These are phyloP conservation scores for Aspiorhynchus laticeps DNA, from an alignment of 2,113 vertebrate species.

Conservation along the genomic window DNA sequence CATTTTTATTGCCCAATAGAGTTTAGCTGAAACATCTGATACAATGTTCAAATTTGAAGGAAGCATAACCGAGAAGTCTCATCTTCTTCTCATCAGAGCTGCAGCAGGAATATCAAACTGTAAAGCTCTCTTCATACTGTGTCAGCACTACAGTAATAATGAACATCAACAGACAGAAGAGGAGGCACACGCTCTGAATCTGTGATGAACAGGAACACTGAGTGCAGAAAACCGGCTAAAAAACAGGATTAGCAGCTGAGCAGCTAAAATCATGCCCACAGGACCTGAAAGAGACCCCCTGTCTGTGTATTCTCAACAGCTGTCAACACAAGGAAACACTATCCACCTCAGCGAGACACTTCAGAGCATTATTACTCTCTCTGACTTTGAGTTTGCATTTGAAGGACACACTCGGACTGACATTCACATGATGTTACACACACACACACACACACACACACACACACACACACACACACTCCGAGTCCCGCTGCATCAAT, in stretches of 20 bases:
- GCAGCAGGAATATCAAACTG: background rate
- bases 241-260: background rate
- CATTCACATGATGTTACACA: background rate
- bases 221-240: background rate
- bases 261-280: background rate
- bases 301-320: conserved; percentile 21
- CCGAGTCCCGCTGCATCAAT: background rate
- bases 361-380: background rate
- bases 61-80: too few relatives aligned
- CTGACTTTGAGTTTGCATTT: background rate
- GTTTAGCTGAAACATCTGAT: too few relatives aligned
- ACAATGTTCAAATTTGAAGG: too few relatives aligned
- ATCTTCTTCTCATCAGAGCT: background rate
- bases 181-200: background rate
- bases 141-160: background rate
- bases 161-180: background rate
- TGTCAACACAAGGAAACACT: conserved; percentile 32
- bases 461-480: background rate
- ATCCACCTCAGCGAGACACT: background rate
- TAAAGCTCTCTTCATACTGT: background rate
- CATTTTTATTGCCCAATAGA: too few relatives aligned
- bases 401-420: conserved; percentile 6
- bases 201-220: background rate
- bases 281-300: conserved; percentile 39
- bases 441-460: background rate